Conservation (phyloP, 2,888 invertebrate genomes). For the Palloptera scutellata region DNA sequence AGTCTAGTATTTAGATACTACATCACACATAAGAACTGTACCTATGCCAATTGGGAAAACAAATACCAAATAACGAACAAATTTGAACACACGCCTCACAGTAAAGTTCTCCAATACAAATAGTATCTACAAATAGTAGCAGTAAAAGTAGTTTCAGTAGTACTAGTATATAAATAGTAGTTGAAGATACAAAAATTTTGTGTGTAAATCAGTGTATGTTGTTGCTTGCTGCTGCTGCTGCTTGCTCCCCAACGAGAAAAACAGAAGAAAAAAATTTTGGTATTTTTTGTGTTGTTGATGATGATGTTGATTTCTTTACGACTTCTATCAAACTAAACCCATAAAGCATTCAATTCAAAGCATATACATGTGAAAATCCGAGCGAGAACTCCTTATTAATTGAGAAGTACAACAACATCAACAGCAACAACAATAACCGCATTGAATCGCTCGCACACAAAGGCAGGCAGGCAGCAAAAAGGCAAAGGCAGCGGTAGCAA, state of each 20-base stretch:
- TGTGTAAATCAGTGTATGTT: conserved; percentile 4
- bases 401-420: conserved; percentile 52
- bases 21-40: conserved; percentile 4
- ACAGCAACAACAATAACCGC: conserved; percentile 34
- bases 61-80: conserved; percentile 35
- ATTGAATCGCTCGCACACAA: conserved; percentile 3
- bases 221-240: not conserved
- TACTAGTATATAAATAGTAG: too few species aligned
- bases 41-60: conserved; percentile 1
- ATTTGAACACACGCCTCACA: too few species aligned
- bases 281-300: conserved; percentile 37
- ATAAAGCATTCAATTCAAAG: conserved; percentile 66
- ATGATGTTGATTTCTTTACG: conserved; percentile 67
- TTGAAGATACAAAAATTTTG: too few species aligned
- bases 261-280: too few species aligned
- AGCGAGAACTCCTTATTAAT: conserved; percentile 65
- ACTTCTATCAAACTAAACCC: conserved; percentile 67
- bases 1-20: too few species aligned
- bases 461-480: not conserved
- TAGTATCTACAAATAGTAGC: too few species aligned
- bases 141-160: too few species aligned
- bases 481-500: not conserved
- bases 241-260: not conserved
- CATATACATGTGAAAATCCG: conserved; percentile 66
- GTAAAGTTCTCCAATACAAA: too few species aligned